Evolutionary conservation across 2,797 vertebrate species (phyloP).

Genomic region (Lepilemur ruficaudatus): DNA sequence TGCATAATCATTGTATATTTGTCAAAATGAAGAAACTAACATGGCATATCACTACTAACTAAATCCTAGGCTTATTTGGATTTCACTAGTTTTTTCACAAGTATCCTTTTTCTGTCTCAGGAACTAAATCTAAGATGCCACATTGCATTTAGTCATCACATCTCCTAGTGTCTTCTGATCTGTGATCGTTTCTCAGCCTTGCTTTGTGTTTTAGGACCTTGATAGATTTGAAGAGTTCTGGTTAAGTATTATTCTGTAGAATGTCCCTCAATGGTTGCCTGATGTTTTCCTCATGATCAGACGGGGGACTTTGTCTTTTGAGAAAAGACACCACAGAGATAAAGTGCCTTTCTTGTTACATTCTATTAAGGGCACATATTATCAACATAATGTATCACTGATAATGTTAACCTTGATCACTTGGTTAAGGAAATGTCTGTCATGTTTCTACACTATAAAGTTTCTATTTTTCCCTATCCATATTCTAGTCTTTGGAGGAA

Average conservation of each 20-base stretch:
- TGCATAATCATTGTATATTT: background rate
- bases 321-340: background rate
- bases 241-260: background rate
- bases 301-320: background rate
- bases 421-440: background rate
- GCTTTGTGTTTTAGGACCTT: background rate
- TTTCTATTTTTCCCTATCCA: background rate
- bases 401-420: background rate
- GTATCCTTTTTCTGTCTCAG: background rate
- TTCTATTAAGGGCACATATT: background rate
- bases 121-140: no score
- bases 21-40: background rate
- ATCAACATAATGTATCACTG: background rate
- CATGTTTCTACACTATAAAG: background rate
- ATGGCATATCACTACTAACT: background rate
- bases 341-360: background rate
- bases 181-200: background rate
- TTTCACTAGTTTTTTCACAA: background rate
- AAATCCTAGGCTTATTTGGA: background rate
- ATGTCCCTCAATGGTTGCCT: background rate
- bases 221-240: background rate
- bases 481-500: background rate
- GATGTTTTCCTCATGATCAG: background rate
- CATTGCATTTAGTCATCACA: no score
- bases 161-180: no score